Base-by-base conservation (phyloP, 2,888 invertebrate species). In the Amiota minor region DNA sequence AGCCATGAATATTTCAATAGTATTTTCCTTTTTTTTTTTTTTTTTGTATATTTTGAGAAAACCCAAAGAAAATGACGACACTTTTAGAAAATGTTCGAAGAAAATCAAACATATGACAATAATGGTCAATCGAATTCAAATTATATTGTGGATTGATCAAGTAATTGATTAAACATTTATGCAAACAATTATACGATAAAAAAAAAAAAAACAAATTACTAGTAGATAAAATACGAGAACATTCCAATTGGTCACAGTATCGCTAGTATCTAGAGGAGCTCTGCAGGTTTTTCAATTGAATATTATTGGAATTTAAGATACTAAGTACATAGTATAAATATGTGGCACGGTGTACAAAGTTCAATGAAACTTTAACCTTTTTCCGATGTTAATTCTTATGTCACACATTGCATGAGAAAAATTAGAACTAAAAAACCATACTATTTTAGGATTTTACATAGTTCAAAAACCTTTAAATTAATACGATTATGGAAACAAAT, bases 81-180 rank as follows among this genome's bases (percentile, higher is more conserved):
- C 6, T 35, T 35, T 35, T 35, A 35, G 35, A 35, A 35, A 35
- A 35, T 35, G 6, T 35, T 35, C 35, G 35, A 35, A 35, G 2
- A 35, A 35, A 35, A 35, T 35, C 4, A 8, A 35, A 35, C 35
- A 35, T 35, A 3, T 4, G 35, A 35, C 35, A 4, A 4, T 35
- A 35, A 35, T 35, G 35, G 4, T 18, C 59, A 59, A 50, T 50
- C 53, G 53, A 50, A 9, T n/a, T 50, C 4, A 12, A 50, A 6
- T 35, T 6, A 35, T 35, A 35, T 4, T 35, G 35, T 35, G 35
- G 35, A 35, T 2, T 45, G 12, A 62, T 62, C n/a, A n/a, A 18
- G 45, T 35, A 62, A 50, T 68, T 68, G 50, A 3, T 50, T 50
- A 68, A 53, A 68, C 67, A 68, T 68, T 68, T 68, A 68, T 68